phyloP scores from a whole-genome alignment of 2,888 invertebrate species.

The Minunthozetes semirufus region DNA sequence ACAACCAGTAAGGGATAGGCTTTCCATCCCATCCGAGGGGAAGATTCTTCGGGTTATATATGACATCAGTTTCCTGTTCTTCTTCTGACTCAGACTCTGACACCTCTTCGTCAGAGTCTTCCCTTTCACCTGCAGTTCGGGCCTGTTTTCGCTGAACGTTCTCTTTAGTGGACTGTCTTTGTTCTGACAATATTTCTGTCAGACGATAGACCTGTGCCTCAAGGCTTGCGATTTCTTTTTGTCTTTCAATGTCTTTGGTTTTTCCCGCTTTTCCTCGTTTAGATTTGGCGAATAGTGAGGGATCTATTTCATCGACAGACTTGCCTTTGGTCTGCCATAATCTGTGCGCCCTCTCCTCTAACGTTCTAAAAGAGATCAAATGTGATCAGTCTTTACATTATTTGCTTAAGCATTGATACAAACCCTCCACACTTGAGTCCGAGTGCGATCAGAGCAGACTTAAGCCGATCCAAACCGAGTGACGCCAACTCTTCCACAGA shows the following conservation, averaged over 20 bases:
- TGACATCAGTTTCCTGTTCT: conserved; percentile 85
- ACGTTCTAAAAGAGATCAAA: conserved; percentile 60
- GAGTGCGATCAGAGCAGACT: conserved; percentile 91
- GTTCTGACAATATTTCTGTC: conserved; percentile 68
- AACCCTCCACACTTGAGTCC: conserved; percentile 95
- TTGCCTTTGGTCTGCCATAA: conserved; percentile 89
- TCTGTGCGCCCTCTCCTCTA: conserved; percentile 93
- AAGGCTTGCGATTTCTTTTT: conserved; percentile 76
- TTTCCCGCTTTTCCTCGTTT: conserved; percentile 61
- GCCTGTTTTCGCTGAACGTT: conserved; percentile 98
- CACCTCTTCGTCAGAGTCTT: conserved; percentile 69
- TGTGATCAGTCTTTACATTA: conserved; percentile 33
- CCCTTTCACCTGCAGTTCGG: conserved; percentile 82
- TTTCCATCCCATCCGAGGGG: conserved; percentile 98
- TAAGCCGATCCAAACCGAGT: conserved; percentile 88
- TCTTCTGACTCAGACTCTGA: conserved; percentile 68
- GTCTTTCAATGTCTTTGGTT: conserved; percentile 56
- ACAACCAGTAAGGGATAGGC: conserved; percentile 88
- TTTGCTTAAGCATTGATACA: conserved; percentile 40
- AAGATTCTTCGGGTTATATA: conserved; percentile 98
- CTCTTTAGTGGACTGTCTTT: conserved; percentile 85
- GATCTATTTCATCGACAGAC: conserved; percentile 75
- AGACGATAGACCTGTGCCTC: conserved; percentile 86
- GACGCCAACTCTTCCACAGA: conserved; percentile 96
- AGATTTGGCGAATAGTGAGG: conserved; percentile 81